Evolutionary conservation across 2,888 invertebrate genomes (phyloP).

Genomic region (Adineta ricciae): DNA sequence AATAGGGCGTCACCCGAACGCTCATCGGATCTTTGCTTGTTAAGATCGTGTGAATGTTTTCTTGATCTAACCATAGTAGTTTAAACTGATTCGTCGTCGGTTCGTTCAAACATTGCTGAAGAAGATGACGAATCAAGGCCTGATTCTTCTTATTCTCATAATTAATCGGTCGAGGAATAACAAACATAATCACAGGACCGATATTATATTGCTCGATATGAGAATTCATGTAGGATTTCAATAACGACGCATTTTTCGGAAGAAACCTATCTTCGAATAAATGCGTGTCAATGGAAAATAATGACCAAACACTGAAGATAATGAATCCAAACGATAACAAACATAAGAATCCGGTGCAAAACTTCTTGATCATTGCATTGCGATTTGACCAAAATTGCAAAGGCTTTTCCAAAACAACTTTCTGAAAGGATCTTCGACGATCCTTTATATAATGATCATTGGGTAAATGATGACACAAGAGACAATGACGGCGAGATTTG

Average conservation of each 20-base stretch:
- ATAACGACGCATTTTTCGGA: not conserved
- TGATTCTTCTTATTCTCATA: not conserved
- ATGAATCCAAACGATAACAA: not conserved
- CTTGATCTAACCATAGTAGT: not conserved
- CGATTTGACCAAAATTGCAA: not conserved
- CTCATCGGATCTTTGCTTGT: not conserved
- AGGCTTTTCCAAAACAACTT: not conserved
- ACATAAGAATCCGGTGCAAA: not conserved
- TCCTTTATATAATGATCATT: not conserved
- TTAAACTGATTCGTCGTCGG: not conserved
- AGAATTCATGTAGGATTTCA: not conserved
- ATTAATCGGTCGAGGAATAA: not conserved
- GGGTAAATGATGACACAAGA: not conserved
- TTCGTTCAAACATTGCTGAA: not conserved
- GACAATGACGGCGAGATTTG: not conserved
- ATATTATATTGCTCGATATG: not conserved
- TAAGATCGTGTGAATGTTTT: not conserved
- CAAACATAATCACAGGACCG: slow-evolving; percentile 9
- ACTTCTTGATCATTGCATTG: not conserved
- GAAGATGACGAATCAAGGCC: not conserved
- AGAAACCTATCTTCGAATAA: not conserved
- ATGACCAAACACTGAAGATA: not conserved
- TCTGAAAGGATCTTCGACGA: not conserved
- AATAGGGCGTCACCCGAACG: not conserved
- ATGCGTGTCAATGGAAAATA: not conserved